Evolutionary conservation across 2,888 invertebrate species (phyloP).

Genomic region (Vesta saturnalis): DNA sequence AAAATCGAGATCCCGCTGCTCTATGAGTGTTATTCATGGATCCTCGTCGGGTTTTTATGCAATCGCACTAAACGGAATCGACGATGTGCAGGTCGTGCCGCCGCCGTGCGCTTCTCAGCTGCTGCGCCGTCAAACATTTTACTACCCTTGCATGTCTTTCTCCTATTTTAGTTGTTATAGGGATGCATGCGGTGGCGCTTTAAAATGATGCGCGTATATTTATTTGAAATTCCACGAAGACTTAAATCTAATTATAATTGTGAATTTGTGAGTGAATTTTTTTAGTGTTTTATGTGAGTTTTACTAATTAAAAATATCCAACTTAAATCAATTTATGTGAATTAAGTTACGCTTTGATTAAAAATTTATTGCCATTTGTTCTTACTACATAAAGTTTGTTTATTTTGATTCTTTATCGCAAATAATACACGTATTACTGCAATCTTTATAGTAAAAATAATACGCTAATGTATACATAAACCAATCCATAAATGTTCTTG

Average conservation of each 20-base stretch:
- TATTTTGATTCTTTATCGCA: neutral
- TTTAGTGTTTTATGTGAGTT: neutral
- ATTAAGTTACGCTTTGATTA: too few relatives aligned
- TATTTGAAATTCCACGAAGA: constrained; percentile 17
- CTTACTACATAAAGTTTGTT: too few relatives aligned
- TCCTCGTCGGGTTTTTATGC: constrained; percentile 37
- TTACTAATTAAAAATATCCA: too few relatives aligned
- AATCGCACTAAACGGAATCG: constrained; percentile 34
- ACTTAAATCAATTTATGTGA: neutral
- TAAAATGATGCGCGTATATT: constrained; percentile 20
- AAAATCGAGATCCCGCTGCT: constrained; percentile 25
- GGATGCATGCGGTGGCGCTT: constrained; percentile 26
- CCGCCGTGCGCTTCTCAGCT: constrained; percentile 39
- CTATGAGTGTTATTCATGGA: constrained; percentile 10
- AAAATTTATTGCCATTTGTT: too few relatives aligned
- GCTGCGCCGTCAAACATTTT: constrained; percentile 30
- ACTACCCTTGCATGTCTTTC: constrained; percentile 26
- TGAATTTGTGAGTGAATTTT: neutral
- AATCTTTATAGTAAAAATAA: neutral
- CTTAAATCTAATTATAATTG: constrained; percentile 1
- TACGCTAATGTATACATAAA: neutral
- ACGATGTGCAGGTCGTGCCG: constrained; percentile 46
- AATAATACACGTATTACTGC: neutral
- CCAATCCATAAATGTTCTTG: neutral
- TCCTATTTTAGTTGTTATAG: constrained; percentile 26